phyloP scores from a whole-genome alignment of 2,888 invertebrate genomes.

The Sclerodermus sp. region DNA sequence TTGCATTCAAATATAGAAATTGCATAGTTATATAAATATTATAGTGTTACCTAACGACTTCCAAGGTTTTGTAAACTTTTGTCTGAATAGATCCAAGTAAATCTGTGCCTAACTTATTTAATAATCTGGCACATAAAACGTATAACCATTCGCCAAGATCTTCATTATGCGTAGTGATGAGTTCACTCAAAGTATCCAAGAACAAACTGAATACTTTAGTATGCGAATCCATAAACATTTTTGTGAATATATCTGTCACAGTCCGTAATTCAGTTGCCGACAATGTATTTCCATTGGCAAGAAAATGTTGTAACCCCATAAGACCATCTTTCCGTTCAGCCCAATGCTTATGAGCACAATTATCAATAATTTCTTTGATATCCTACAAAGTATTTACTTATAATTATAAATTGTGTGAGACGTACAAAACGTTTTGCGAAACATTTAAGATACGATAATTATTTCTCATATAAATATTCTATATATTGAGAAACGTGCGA shows the following conservation, averaged over 20 bases:
- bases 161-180: constrained; percentile 81
- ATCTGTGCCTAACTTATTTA: constrained; percentile 90
- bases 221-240: constrained; percentile 97
- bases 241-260: constrained; percentile 90
- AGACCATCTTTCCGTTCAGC: constrained; percentile 94
- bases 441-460: too few species aligned
- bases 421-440: too few species aligned
- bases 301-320: constrained; percentile 73
- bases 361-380: constrained; percentile 81
- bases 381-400: constrained; percentile 68
- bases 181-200: constrained; percentile 88
- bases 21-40: not conserved
- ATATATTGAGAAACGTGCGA: too few species aligned
- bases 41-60: constrained; percentile 67
- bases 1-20: constrained; percentile 49
- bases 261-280: constrained; percentile 74
- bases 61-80: constrained; percentile 85
- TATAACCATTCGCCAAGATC: constrained; percentile 94
- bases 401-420: too few species aligned
- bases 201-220: constrained; percentile 91
- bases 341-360: constrained; percentile 90
- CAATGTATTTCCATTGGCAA: constrained; percentile 70
- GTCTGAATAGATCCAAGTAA: constrained; percentile 87
- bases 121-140: constrained; percentile 80
- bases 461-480: too few species aligned